Percentiles rank a stretch among this genome's conserved stretches.
Conservation (phyloP, 2,113 vertebrate species). For the Perca fluviatilis region DNA sequence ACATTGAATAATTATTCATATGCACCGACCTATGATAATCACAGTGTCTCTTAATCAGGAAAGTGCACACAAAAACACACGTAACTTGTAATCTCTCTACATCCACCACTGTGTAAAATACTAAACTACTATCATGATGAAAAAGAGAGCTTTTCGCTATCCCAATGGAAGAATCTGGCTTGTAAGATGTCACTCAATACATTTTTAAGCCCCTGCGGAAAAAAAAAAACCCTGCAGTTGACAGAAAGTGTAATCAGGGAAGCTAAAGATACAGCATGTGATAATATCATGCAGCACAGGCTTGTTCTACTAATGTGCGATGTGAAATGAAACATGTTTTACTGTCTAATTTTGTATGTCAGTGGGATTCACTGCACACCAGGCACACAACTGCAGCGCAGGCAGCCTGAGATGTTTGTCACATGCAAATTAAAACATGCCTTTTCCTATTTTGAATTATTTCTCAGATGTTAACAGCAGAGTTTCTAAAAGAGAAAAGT, state of each 20-base stretch:
- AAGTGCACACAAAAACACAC: background rate
- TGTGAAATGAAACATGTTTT: slow-evolving; percentile 59
- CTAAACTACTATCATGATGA: background rate
- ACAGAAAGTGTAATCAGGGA: slow-evolving; percentile 21
- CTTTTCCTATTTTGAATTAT: background rate
- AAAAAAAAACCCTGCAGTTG: background rate
- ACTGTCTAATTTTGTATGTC: slow-evolving; percentile 42
- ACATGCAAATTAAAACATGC: slow-evolving; percentile 49
- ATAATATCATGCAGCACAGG: slow-evolving; percentile 42
- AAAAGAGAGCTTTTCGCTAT: background rate
- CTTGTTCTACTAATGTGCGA: slow-evolving; percentile 56
- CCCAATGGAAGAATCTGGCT: background rate
- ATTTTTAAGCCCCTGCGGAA: background rate
- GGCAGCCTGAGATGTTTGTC: slow-evolving; percentile 24
- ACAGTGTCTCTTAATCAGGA: background rate
- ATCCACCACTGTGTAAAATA: background rate
- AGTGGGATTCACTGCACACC: slow-evolving; percentile 14
- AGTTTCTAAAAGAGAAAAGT: background rate
- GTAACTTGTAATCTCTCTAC: background rate
- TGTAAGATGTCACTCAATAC: background rate
- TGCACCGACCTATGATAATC: background rate
- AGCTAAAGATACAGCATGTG: slow-evolving; percentile 24
- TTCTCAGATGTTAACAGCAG: background rate
- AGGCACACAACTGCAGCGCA: slow-evolving; percentile 18
- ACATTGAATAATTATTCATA: background rate